Percentiles rank a stretch among this genome's conserved stretches.
Evolutionary conservation across 2,113 vertebrate genomes (phyloP).

Genomic region (Mormyrus iriodes): DNA sequence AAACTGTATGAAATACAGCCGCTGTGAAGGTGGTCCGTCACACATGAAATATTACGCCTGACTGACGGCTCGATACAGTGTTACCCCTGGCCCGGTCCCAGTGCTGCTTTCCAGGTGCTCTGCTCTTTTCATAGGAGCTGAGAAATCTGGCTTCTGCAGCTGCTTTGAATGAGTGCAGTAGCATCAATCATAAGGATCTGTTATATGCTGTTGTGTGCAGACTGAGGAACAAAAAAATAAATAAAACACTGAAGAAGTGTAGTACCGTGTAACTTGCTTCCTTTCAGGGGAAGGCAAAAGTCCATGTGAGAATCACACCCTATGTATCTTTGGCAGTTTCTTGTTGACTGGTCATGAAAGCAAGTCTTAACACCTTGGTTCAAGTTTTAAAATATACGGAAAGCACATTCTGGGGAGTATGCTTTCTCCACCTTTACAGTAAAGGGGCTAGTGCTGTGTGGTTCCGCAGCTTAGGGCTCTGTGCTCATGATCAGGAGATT

Average conservation of each 20-base stretch:
- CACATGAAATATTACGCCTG: neutral
- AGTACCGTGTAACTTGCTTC: neutral
- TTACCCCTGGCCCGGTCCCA: neutral
- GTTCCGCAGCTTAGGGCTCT: neutral
- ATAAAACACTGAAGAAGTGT: neutral
- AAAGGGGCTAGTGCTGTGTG: neutral
- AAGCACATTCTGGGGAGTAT: neutral
- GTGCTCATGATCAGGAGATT: neutral
- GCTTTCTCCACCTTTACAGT: neutral
- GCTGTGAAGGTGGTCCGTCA: neutral
- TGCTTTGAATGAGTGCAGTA: neutral
- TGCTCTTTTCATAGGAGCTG: neutral
- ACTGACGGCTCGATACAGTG: neutral
- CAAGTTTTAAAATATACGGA: neutral
- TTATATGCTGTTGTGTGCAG: neutral
- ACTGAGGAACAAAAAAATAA: neutral
- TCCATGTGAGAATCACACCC: neutral
- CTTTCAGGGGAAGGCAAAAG: neutral
- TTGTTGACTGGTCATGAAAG: neutral
- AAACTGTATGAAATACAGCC: neutral
- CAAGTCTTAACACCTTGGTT: neutral
- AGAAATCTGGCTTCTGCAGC: neutral
- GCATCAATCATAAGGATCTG: neutral
- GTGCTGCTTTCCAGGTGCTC: neutral
- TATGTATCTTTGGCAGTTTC: neutral